phyloP scores from a whole-genome alignment of 2,888 invertebrate species.

The Eupithecia centaureata region DNA sequence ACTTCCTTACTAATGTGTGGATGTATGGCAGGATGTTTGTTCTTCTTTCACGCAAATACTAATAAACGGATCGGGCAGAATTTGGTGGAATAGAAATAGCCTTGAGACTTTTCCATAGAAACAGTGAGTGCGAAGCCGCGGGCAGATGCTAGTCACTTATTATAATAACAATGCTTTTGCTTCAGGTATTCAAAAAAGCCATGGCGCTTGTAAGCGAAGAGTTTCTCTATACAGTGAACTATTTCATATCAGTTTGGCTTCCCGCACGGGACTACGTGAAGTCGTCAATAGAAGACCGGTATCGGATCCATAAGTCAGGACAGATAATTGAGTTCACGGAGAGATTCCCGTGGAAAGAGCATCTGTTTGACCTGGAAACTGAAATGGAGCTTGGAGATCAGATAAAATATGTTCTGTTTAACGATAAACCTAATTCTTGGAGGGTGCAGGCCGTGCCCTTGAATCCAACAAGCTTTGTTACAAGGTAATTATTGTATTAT shows the following conservation, averaged over 20 bases:
- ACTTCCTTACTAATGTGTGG: too few relatives aligned
- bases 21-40: too few relatives aligned
- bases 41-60: too few relatives aligned
- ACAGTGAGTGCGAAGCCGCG: too few relatives aligned
- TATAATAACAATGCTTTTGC: too few relatives aligned
- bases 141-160: too few relatives aligned
- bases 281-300: slow-evolving; percentile 85
- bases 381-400: slow-evolving; percentile 85
- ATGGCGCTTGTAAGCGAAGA: slow-evolving; percentile 91
- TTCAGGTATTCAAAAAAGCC: slow-evolving; percentile 88
- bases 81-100: too few relatives aligned
- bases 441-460: slow-evolving; percentile 94
- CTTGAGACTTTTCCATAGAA: too few relatives aligned
- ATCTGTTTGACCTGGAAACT: slow-evolving; percentile 92
- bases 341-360: slow-evolving; percentile 95
- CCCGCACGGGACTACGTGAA: slow-evolving; percentile 92
- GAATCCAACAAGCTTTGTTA: slow-evolving; percentile 87
- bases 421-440: slow-evolving; percentile 87
- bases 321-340: slow-evolving; percentile 90
- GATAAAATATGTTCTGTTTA: slow-evolving; percentile 89
- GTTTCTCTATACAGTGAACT: slow-evolving; percentile 87
- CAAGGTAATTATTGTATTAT: slow-evolving; percentile 77
- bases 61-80: too few relatives aligned
- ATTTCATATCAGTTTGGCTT: slow-evolving; percentile 89
- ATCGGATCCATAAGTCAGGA: slow-evolving; percentile 87